phyloP scores from a whole-genome alignment of 2,888 invertebrate genomes.

The Tromatobia lineatoria region DNA sequence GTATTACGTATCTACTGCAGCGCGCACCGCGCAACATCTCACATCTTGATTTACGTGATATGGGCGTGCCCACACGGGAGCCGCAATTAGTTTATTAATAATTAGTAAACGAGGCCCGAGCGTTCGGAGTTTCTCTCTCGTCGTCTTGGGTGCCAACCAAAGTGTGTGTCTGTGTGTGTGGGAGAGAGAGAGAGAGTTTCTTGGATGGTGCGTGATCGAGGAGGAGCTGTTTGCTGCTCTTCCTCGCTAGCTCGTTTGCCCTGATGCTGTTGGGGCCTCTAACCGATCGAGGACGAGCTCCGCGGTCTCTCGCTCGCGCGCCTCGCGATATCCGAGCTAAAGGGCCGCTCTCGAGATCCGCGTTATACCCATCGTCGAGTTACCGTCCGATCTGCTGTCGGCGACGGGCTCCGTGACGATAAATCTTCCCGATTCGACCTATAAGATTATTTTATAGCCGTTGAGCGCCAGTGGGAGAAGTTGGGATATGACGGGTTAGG shows the following conservation, averaged over 20 bases:
- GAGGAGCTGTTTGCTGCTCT: conserved; percentile 43
- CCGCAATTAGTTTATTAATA: conserved; percentile 85
- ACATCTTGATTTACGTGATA: conserved; percentile 83
- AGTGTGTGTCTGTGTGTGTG: conserved; percentile 16
- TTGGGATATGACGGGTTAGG: neutral
- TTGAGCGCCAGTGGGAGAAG: conserved; percentile 34
- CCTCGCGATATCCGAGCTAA: conserved; percentile 18
- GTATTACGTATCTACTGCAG: conserved; percentile 51
- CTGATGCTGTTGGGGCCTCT: conserved; percentile 54
- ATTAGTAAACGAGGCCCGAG: conserved; percentile 81
- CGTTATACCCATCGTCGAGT: conserved; percentile 56
- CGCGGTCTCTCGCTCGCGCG: conserved; percentile 3
- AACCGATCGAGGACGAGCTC: conserved; percentile 52
- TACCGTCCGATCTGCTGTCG: conserved; percentile 51
- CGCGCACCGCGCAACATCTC: conserved; percentile 72
- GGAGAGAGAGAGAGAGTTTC: conserved; percentile 38
- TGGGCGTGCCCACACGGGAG: conserved; percentile 83
- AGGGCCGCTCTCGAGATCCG: conserved; percentile 40
- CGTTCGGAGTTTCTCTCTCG: conserved; percentile 11
- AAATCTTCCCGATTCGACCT: conserved; percentile 64
- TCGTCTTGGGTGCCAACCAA: conserved; percentile 55
- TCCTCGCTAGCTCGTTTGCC: conserved; percentile 36
- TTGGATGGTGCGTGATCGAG: conserved; percentile 66
- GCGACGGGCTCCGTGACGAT: conserved; percentile 42
- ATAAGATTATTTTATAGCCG: conserved; percentile 60